Base-by-base conservation (phyloP, 2,888 invertebrate species). In the Agrochola lota region DNA sequence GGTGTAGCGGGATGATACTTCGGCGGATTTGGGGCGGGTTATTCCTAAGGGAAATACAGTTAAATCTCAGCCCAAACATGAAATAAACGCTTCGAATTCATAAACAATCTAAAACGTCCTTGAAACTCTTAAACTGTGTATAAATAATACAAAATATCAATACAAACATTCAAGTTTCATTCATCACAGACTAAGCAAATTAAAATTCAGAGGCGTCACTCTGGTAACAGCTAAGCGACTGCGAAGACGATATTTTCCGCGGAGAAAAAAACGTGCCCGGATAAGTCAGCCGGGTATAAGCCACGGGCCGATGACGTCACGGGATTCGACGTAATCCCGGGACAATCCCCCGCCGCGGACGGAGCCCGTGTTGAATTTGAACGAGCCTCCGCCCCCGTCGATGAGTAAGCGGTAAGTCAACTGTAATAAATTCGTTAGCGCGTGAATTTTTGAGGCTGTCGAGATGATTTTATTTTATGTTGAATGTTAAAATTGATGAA, bases 291-390 rank as follows among this genome's bases (percentile, higher is more conserved):
- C 82, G 84, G 86, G 92, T 87, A 86, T 93, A 92, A 93, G 93
- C 93, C 91, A 92, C 90, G 90, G 88, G 83, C 90, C 92, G 93
- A 93, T 93, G 94, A 94, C 94, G 93, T 88, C 88, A 88, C 89
- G 83, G 89, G 91, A 90, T 90, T 85, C 87, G 80, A 68, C 73
- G 87, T 92, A 91, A 92, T 91, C 91, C 90, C 80, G 81, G 79
- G 74, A 81, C 86, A 90, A 90, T 90, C 91, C 90, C 84, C 80
- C 78, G 84, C 85, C 83, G 80, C 84, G 85, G 87, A 83, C 82
- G 85, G 78, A 82, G 85, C 77, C 81, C 79, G 87, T 85, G 89
- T 79, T 89, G 91, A 91, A 92, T 91, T 88, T 89, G 88, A 90
- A 91, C 91, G 90, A 91, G 87, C 72, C 81, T 59, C 67, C 66